Base-by-base conservation (phyloP, 2,113 vertebrate genomes). In the Lampris incognitus region DNA sequence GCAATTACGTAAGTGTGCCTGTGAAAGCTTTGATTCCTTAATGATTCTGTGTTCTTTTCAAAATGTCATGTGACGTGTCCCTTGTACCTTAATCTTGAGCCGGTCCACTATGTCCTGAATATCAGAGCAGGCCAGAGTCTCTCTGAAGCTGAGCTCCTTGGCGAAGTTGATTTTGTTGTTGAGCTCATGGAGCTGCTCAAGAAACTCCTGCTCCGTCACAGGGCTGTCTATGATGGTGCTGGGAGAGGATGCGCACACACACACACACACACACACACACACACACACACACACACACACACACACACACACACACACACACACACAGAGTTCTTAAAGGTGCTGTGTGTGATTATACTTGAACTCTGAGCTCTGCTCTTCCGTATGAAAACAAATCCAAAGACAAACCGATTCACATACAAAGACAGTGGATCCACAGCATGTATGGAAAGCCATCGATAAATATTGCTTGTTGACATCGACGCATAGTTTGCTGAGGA, bases 181-280 rank as follows among this genome's bases (percentile, higher is more conserved):
- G 42, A 98, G 95, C 67, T 98, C 97, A 7, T 96, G 96, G 0
- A 98, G 94, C 91, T 98, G 97, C 83, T 98, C 96, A 88, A 97
- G 83, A 11, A 98, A 97, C 40, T 95, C 92, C 87, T 96, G 96
- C 67, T 97, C 97, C 0, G 96, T 98, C 78, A 98, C 97, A 0
- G 95, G 94, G 1, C 90, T 95, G 67, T 98, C 96, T 89, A 98
- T 82, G 87, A 98, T 95, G 56, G 95, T 94, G 74, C 97, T 98
- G 89, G 2, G 9, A 4, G 0, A 7, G 42, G 37, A 61, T 0
- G 48, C 37, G 38, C 8, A 4, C 9, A 50, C n/a, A 56, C 5
- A 73, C 41, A 66, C 6, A 24, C 9, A 4, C 1, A 9, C 2
- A 62, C 58, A 50, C 9, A 51, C 11, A 49, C 36, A 52, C 4